These are phyloP conservation scores for Epizoanthus scotinus DNA, from an alignment of 92 coral and sea anemone genomes.

Conservation along the genomic window DNA sequence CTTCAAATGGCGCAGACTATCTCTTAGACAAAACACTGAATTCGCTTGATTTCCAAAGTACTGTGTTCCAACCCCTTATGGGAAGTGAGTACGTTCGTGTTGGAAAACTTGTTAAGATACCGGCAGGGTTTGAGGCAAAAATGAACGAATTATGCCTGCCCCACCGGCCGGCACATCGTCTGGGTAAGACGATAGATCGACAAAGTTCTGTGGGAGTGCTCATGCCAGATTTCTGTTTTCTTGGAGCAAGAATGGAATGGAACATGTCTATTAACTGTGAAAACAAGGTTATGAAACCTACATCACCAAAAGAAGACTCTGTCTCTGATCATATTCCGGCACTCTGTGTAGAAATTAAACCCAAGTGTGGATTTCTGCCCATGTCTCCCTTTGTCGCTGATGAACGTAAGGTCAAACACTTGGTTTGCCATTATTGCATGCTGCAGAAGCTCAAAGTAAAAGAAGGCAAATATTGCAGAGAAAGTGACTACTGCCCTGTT, in stretches of 20 bases:
- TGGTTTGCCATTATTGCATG: constrained; percentile 85
- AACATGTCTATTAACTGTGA: background rate
- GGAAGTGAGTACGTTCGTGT: constrained; percentile 70
- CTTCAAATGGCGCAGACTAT: background rate
- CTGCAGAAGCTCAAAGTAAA: constrained; percentile 80
- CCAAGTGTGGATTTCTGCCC: constrained; percentile 93
- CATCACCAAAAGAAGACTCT: background rate
- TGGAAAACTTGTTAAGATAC: constrained; percentile 64
- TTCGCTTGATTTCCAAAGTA: constrained; percentile 59
- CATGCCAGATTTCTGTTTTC: constrained; percentile 89
- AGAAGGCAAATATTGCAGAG: constrained; percentile 73
- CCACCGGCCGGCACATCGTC: constrained; percentile 72
- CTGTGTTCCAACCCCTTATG: constrained; percentile 72
- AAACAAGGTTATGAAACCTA: background rate
- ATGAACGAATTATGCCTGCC: constrained; percentile 61
- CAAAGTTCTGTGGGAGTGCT: constrained; percentile 60
- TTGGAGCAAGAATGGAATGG: constrained; percentile 29
- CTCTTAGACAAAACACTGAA: background rate
- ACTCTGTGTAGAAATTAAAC: constrained; percentile 90
- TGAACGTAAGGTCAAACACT: constrained; percentile 48
- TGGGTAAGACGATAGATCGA: constrained; percentile 69
- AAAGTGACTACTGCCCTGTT: constrained; percentile 90
- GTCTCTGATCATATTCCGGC: constrained; percentile 39
- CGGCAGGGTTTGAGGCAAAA: constrained; percentile 61
- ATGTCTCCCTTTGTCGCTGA: constrained; percentile 54